Conservation (phyloP, 2,888 invertebrate species). For the Xestia sexstrigata region DNA sequence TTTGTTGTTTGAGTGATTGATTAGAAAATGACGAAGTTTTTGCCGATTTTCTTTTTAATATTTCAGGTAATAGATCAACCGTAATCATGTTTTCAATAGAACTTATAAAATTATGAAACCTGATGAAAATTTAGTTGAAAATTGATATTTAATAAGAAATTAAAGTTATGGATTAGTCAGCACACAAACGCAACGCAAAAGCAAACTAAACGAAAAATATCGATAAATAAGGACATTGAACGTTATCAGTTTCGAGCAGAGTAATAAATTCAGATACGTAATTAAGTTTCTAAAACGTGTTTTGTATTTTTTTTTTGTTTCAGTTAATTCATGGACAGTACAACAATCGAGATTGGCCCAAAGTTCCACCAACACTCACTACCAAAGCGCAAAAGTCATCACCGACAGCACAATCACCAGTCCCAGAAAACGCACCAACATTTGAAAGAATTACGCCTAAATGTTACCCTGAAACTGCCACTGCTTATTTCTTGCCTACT, state of each 20-base stretch:
- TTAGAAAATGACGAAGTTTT: slow-evolving; percentile 36
- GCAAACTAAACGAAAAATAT: background rate
- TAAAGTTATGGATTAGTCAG: background rate
- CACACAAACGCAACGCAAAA: too few relatives aligned
- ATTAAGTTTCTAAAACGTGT: background rate
- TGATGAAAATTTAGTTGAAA: too few relatives aligned
- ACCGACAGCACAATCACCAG: slow-evolving; percentile 4
- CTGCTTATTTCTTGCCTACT: slow-evolving; percentile 69
- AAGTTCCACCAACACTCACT: background rate
- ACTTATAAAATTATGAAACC: too few relatives aligned
- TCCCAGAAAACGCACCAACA: slow-evolving; percentile 25
- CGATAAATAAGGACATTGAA: too few relatives aligned
- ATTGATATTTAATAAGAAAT: too few relatives aligned
- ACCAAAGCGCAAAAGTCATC: background rate
- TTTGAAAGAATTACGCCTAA: slow-evolving; percentile 54
- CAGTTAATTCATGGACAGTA: slow-evolving; percentile 51
- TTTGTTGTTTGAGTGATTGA: background rate
- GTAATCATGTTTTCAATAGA: background rate
- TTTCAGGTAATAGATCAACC: slow-evolving; percentile 41
- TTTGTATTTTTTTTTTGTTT: slow-evolving; percentile 8
- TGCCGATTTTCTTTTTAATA: slow-evolving; percentile 31
- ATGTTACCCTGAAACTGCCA: slow-evolving; percentile 67
- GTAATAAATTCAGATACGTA: background rate
- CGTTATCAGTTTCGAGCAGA: background rate
- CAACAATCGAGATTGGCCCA: slow-evolving; percentile 1